Evolutionary conservation across 2,113 vertebrate genomes (phyloP).

Genomic region (Leucoraja erinaceus): DNA sequence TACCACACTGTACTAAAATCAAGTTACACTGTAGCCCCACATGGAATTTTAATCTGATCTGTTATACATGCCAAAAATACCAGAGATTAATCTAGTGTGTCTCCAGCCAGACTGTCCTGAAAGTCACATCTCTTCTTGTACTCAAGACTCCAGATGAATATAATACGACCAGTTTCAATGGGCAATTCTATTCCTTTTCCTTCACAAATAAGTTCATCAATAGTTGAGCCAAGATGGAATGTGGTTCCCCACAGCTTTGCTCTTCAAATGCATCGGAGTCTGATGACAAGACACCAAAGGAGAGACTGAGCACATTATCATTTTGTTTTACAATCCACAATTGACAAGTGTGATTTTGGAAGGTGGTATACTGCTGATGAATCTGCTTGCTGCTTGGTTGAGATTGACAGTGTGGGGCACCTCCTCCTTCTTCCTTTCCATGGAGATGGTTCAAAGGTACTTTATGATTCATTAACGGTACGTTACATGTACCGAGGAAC

Average conservation of each 20-base stretch:
- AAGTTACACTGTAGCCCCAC: not conserved
- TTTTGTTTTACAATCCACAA: not conserved
- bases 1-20: not conserved
- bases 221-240: not conserved
- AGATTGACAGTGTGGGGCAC: not conserved
- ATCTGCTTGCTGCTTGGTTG: not conserved
- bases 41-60: not conserved
- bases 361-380: not conserved
- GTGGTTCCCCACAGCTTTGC: not conserved
- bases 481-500: no score
- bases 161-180: not conserved
- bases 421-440: not conserved
- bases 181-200: not conserved
- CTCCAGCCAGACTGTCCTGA: not conserved
- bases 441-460: no score
- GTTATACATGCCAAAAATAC: not conserved
- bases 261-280: not conserved
- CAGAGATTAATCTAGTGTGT: not conserved
- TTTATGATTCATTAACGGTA: no score
- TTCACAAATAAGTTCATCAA: not conserved
- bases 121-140: not conserved
- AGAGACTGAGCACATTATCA: not conserved
- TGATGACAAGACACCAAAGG: not conserved
- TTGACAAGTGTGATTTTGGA: not conserved
- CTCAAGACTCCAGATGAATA: not conserved